These are phyloP conservation scores for Drosophila saltans DNA, from an alignment of 1,140 invertebrate species.

Conservation along the genomic window DNA sequence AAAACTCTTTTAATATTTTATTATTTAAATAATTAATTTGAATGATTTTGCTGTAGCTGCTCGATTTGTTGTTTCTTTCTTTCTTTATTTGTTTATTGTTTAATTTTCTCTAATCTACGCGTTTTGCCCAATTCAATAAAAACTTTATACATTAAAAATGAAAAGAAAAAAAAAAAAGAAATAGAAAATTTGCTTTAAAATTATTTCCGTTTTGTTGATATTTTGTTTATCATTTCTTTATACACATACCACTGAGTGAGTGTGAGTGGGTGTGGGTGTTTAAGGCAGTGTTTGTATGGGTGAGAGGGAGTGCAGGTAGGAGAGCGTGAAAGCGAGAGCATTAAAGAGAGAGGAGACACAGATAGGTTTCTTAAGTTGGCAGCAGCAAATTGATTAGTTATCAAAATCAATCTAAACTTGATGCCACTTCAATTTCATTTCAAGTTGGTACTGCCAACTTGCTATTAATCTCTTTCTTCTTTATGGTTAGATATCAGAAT, in stretches of 20 bases:
- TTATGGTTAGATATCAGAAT: not conserved
- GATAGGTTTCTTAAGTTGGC: not conserved
- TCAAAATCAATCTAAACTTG: not conserved
- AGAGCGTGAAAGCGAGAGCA: not conserved
- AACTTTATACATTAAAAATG: constrained; percentile 76
- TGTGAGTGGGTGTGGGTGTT: constrained; percentile 1
- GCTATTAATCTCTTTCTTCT: not conserved
- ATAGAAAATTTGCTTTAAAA: constrained; percentile 75
- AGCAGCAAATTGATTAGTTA: not conserved
- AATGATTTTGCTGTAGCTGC: constrained; percentile 38
- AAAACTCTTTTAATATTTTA: constrained; percentile 18
- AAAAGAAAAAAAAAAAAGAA: constrained; percentile 82
- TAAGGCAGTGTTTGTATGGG: not conserved
- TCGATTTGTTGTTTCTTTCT: constrained; percentile 26
- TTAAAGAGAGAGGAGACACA: not conserved
- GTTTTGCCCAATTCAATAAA: constrained; percentile 65
- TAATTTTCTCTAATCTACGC: constrained; percentile 42
- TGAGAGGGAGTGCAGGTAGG: not conserved
- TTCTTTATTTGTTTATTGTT: not conserved
- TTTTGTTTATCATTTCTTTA: constrained; percentile 36
- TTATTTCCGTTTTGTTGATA: constrained; percentile 37
- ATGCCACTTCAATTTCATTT: not conserved
- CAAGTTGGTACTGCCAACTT: not conserved
- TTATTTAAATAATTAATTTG: constrained; percentile 23
- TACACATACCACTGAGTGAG: constrained; percentile 34